These are phyloP conservation scores for Microctonus aethiopoides DNA, from an alignment of 2,888 invertebrate species.

Conservation along the genomic window DNA sequence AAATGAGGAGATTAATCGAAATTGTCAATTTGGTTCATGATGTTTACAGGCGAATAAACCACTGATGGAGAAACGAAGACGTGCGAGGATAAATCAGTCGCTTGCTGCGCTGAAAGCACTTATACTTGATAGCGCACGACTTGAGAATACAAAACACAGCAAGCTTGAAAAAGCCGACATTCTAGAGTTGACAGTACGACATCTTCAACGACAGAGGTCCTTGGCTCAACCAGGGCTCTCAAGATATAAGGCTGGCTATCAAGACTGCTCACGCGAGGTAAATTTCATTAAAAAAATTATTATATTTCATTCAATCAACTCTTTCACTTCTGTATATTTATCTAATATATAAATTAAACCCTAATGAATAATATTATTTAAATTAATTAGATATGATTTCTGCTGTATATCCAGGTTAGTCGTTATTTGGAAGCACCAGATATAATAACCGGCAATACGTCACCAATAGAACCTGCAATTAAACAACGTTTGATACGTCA, in stretches of 20 bases:
- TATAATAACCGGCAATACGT: slow-evolving; percentile 70
- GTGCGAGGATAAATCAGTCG: slow-evolving; percentile 81
- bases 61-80: slow-evolving; percentile 80
- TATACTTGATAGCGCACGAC: slow-evolving; percentile 77
- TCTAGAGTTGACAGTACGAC: slow-evolving; percentile 83
- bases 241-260: slow-evolving; percentile 76
- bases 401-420: slow-evolving; percentile 65
- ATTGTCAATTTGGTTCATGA: slow-evolving; percentile 30
- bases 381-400: not conserved
- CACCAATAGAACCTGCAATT: slow-evolving; percentile 71
- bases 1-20: slow-evolving; percentile 17
- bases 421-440: slow-evolving; percentile 73
- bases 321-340: too few species aligned
- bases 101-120: slow-evolving; percentile 78
- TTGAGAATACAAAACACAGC: slow-evolving; percentile 78
- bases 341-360: too few species aligned
- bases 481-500: slow-evolving; percentile 73
- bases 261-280: slow-evolving; percentile 76
- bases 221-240: slow-evolving; percentile 73
- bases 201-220: slow-evolving; percentile 80
- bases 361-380: too few species aligned
- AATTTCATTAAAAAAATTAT: too few species aligned
- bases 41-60: slow-evolving; percentile 77
- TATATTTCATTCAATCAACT: too few species aligned
- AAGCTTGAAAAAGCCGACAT: slow-evolving; percentile 90